Evolutionary conservation across 2,797 vertebrate species (phyloP), one percentile per base, ranked within the genome.

Genomic region (Rhabdomys pumilio): DNA sequence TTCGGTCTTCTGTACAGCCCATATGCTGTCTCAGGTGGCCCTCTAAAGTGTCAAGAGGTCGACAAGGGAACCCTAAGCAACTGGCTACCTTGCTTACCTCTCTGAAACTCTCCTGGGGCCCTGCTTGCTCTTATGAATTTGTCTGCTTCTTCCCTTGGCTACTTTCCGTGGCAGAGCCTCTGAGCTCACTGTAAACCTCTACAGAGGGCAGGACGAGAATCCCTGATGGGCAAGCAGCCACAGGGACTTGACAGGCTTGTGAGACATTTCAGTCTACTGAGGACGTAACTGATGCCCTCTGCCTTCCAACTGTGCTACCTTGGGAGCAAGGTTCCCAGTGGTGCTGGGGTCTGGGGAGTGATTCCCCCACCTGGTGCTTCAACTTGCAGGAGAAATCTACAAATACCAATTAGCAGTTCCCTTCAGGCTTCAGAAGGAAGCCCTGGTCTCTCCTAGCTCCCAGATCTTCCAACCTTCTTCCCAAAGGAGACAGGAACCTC

Each of bases 381-480:
- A 17, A 41, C 72, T 72, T 67, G 44, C 63, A 50, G 29, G 29
- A 6, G 29, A 31, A 9, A 15, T 86, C 31, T 85, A 91, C 80
- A 90, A 85, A 69, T 41, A 61, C 29, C 92, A 85, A 9, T 81
- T 69, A 88, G 85, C n/a, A 14, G 22, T 38, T 80, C 83, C 26
- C 65, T 8, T 10, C 5, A 22, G n/a, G 24, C 13, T 82, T n/a
- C 41, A 69, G 38, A 55, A 89, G 47, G 26, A 86, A 93, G 13
- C 15, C 14, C 47, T 50, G 19, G 47, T 22, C 65, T 91, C 47
- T 59, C 61, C 57, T 14, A 11, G 9, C 59, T 55, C n/a, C 41
- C 31, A 69, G 67, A 34, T 34, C 55, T 17, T 10, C 26, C 50
- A 38, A 24, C 26, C 29, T 41, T 53, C 41, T 57, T 65, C 59